Evolutionary conservation across 2,113 vertebrate species (phyloP).

Genomic region (Piprites chloris): DNA sequence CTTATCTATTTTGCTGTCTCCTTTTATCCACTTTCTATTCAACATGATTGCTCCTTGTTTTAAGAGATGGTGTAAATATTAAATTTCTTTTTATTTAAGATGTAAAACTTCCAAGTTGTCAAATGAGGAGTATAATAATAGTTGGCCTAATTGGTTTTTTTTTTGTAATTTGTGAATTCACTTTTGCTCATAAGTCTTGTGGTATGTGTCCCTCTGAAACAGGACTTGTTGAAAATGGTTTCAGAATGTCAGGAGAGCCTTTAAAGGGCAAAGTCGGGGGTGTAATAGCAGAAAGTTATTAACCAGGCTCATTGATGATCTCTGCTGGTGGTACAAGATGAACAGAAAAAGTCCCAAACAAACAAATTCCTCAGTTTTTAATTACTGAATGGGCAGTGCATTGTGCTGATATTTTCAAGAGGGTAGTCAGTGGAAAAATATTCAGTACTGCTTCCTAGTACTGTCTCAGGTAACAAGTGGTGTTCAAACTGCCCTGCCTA

Average conservation of each 20-base stretch:
- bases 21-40: not conserved
- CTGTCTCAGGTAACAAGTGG: not conserved
- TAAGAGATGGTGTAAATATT: not conserved
- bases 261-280: not conserved
- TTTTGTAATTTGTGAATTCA: not conserved
- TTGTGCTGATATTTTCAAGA: not conserved
- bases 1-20: not conserved
- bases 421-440: not conserved
- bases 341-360: not conserved
- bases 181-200: not conserved
- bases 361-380: not conserved
- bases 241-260: not conserved
- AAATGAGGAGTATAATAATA: not conserved
- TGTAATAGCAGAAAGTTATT: accelerated
- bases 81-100: not conserved
- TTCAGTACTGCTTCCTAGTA: not conserved
- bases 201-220: not conserved
- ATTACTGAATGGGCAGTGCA: not conserved
- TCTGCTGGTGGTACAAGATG: not conserved
- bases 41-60: not conserved
- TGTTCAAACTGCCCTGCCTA: not conserved
- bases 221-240: not conserved
- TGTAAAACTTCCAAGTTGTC: not conserved
- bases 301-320: not conserved
- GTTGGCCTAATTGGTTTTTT: not conserved